A percentile compares a stretch with the other conserved stretches of the same genome.
These are phyloP conservation scores for Hydraecia micacea DNA, from an alignment of 2,888 invertebrate genomes.

Conservation along the genomic window DNA sequence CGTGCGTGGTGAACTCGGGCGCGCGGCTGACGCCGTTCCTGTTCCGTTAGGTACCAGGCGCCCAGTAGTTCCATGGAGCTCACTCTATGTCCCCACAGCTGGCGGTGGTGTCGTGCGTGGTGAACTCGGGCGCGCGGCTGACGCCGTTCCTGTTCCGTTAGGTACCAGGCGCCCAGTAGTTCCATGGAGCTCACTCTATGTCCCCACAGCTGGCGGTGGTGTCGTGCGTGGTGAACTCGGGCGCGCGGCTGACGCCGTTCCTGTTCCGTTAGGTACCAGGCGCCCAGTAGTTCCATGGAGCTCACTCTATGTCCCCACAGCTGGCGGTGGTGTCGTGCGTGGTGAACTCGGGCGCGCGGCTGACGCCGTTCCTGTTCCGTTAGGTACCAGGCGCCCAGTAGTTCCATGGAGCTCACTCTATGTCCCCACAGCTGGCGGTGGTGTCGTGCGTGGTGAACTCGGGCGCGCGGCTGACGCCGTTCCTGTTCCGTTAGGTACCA, in stretches of 20 bases:
- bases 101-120: conserved; percentile 13
- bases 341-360: background rate
- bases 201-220: conserved; percentile 6
- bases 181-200: background rate
- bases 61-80: conserved; percentile 5
- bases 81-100: background rate
- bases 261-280: conserved; percentile 3
- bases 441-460: conserved; percentile 8
- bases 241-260: background rate
- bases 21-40: conserved; percentile 93
- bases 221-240: conserved; percentile 3
- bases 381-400: background rate
- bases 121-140: background rate
- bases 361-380: background rate
- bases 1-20: conserved; percentile 94
- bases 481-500: background rate
- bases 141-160: background rate
- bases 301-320: background rate
- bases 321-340: conserved; percentile 13
- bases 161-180: conserved; percentile 3
- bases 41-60: conserved; percentile 89
- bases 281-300: conserved; percentile 1
- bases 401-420: background rate
- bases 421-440: background rate
- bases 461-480: background rate